Evolutionary conservation across 1,140 invertebrate genomes (phyloP).

Genomic region (Eubasilissa regina): DNA sequence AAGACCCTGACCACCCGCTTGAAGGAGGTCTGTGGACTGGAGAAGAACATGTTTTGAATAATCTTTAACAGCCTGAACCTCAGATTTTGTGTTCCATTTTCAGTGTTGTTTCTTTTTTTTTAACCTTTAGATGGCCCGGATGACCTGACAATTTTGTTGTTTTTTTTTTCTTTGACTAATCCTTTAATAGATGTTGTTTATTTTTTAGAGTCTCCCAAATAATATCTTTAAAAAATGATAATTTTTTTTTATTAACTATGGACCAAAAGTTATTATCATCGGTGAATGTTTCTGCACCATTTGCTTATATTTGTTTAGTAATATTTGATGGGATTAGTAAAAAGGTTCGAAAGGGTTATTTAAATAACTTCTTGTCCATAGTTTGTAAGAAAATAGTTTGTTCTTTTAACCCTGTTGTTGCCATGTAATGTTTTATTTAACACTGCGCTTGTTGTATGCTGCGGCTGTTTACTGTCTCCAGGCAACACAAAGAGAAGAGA

Average conservation of each 20-base stretch:
- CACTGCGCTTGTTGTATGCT: slow-evolving; percentile 48
- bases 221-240: slow-evolving; percentile 14
- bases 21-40: slow-evolving; percentile 90
- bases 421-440: slow-evolving; percentile 56
- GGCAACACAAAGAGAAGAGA: slow-evolving; percentile 97
- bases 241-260: slow-evolving; percentile 8
- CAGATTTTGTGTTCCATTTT: slow-evolving; percentile 3
- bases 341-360: no score
- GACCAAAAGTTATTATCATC: not conserved
- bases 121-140: slow-evolving; percentile 10
- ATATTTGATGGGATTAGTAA: not conserved
- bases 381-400: slow-evolving; percentile 34
- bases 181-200: slow-evolving; percentile 29
- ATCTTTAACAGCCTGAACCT: slow-evolving; percentile 48
- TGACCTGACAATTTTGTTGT: slow-evolving; percentile 27
- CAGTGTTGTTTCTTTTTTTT: slow-evolving; percentile 34
- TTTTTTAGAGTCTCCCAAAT: slow-evolving; percentile 30
- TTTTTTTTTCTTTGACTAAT: slow-evolving; percentile 1
- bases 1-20: slow-evolving; percentile 98
- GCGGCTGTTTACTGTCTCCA: slow-evolving; percentile 64
- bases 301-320: not conserved
- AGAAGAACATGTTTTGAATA: not conserved
- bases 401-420: slow-evolving; percentile 27
- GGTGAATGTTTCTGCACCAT: not conserved
- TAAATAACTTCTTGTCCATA: not conserved